These are phyloP conservation scores for Cordilura impudica DNA, from an alignment of 2,888 invertebrate species.

Conservation along the genomic window DNA sequence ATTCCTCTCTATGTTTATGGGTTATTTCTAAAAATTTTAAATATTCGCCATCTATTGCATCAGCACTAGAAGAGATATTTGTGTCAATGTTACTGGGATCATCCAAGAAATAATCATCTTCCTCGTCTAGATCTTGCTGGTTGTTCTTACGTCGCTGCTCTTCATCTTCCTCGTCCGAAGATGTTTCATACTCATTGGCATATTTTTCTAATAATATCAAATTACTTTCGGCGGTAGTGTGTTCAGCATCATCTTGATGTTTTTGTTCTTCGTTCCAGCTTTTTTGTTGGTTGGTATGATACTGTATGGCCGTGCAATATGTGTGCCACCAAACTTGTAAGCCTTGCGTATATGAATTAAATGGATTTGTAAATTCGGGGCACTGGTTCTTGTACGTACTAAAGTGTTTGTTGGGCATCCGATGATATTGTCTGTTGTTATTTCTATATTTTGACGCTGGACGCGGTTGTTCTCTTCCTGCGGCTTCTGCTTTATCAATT, in stretches of 20 bases:
- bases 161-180: slow-evolving; percentile 47
- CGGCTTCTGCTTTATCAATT: neutral
- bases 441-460: neutral
- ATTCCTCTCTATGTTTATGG: slow-evolving; percentile 44
- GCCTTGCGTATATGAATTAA: slow-evolving; percentile 37
- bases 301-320: slow-evolving; percentile 48
- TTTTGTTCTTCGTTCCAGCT: neutral
- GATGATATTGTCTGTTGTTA: neutral
- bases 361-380: neutral
- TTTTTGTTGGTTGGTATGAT: slow-evolving; percentile 38
- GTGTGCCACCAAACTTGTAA: slow-evolving; percentile 56
- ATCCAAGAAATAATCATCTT: neutral
- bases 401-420: neutral
- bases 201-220: slow-evolving; percentile 29
- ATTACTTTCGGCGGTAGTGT: neutral
- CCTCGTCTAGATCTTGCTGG: neutral
- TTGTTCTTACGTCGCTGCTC: neutral
- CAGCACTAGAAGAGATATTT: neutral
- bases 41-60: slow-evolving; percentile 43
- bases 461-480: neutral
- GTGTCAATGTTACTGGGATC: neutral
- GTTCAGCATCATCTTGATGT: neutral
- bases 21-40: slow-evolving; percentile 55
- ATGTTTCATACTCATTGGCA: slow-evolving; percentile 56
- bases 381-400: neutral